A percentile compares a stretch with the other conserved stretches of the same genome.
phyloP scores from a whole-genome alignment of 2,797 vertebrate species.

The Pangasius mekongensis region DNA sequence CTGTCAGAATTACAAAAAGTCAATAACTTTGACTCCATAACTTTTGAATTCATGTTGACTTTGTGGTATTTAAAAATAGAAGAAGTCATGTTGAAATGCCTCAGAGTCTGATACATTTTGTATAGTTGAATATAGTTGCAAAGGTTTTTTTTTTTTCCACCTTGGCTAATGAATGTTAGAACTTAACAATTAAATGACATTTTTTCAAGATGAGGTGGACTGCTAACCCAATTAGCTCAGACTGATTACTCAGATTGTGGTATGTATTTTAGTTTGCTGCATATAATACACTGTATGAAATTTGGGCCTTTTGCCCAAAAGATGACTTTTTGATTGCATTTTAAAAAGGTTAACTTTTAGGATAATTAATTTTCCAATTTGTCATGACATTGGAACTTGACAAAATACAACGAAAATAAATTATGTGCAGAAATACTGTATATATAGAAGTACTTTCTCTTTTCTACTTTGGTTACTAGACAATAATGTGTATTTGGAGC shows the following conservation, averaged over 20 bases:
- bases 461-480: not conserved
- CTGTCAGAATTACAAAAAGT: slow-evolving; percentile 6
- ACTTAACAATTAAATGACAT: not conserved
- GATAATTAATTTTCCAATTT: slow-evolving; percentile 8
- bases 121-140: not conserved
- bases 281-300: not conserved
- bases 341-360: not conserved
- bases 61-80: not conserved
- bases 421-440: not conserved
- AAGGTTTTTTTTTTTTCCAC: not conserved
- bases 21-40: slow-evolving; percentile 17
- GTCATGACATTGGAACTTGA: not conserved
- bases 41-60: slow-evolving; percentile 5
- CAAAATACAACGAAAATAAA: not conserved
- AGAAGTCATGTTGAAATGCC: not conserved
- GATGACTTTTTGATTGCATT: not conserved
- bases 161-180: not conserved
- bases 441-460: not conserved
- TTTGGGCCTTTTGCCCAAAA: not conserved
- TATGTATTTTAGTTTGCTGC: not conserved
- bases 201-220: not conserved
- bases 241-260: not conserved
- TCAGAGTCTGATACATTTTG: not conserved
- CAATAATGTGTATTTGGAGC: not conserved
- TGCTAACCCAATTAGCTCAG: not conserved